Percentiles rank a stretch among this genome's conserved stretches.
Evolutionary conservation across 2,888 invertebrate genomes (phyloP).

Genomic region (Teinopalpus imperialis): DNA sequence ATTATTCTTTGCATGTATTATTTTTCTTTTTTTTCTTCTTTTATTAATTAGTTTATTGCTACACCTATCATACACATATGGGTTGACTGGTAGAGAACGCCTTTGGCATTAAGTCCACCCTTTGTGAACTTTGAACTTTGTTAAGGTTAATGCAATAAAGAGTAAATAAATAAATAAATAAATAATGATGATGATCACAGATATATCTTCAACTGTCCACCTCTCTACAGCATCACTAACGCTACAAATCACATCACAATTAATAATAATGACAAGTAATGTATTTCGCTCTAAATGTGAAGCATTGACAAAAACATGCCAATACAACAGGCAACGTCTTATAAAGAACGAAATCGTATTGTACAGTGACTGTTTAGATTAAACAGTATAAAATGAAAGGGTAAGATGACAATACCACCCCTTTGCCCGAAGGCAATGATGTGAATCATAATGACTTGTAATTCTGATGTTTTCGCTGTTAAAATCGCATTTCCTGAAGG

Average conservation of each 20-base stretch:
- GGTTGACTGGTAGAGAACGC: too few species aligned
- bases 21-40: too few species aligned
- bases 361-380: slow-evolving; percentile 49
- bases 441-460: slow-evolving; percentile 74
- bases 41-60: too few species aligned
- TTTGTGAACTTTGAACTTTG: too few species aligned
- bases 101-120: too few species aligned
- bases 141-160: too few species aligned
- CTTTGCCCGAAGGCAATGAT: slow-evolving; percentile 73
- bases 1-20: too few species aligned
- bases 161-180: too few species aligned
- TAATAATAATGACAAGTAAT: background rate
- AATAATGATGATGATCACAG: too few species aligned
- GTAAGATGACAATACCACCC: slow-evolving; percentile 71
- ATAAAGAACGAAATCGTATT: slow-evolving; percentile 45
- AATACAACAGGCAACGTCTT: slow-evolving; percentile 31
- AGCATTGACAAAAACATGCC: slow-evolving; percentile 11
- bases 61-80: too few species aligned
- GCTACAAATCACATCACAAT: background rate
- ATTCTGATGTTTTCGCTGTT: slow-evolving; percentile 78
- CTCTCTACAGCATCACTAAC: too few species aligned
- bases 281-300: slow-evolving; percentile 6
- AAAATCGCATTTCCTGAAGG: slow-evolving; percentile 79
- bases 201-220: too few species aligned
- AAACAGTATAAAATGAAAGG: slow-evolving; percentile 62